Base-by-base conservation (phyloP, 2,888 invertebrate genomes). In the Chymomyza procnemis region DNA sequence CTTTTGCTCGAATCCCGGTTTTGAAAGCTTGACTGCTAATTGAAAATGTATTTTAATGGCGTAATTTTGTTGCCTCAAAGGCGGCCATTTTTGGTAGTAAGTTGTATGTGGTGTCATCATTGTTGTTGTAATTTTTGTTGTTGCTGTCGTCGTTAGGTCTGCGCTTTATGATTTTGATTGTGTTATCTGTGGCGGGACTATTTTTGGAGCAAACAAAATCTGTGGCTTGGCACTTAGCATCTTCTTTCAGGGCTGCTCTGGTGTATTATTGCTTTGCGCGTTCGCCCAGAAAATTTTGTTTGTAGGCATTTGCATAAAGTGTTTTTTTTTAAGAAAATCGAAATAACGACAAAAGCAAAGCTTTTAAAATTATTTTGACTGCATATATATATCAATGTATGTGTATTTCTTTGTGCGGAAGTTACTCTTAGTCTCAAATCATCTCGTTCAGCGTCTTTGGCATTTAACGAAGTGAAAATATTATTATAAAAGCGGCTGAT, bases 391-490 rank as follows among this genome's bases (percentile, higher is more conserved):
- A 1, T 58, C 19, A 66, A 52, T 19, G 59, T 9, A 22, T 47
- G 52, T 47, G 64, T 65, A 57, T 48, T 54, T 50, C n/a, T n/a
- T 1, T 6, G 50, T 18, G 50, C 9, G 18, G 1, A 68, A 68
- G 47, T 68, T 26, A 12, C 55, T 56, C 14, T 14, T n/a, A 14
- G n/a, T 65, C 48, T 64, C 14, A 61, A 26, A 26, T 26, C 57
- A 46, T 54, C 57, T 56, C 60, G 60, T 62, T 55, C 57, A 70
- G 72, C 78, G 69, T 79, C 77, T 85, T 72, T 85, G 85, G 69
- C 80, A 77, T 76, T 62, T 82, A 85, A 80, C 80, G 80, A 80
- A 85, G 80, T 85, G 83, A 82, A 80, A 80, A 85, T 85, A 85
- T 85, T 85, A 75, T 14, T n/a, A 48, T 61, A 65, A 67, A 8